Conservation (phyloP, 2,888 invertebrate species). For the Dilophus febrilis region DNA sequence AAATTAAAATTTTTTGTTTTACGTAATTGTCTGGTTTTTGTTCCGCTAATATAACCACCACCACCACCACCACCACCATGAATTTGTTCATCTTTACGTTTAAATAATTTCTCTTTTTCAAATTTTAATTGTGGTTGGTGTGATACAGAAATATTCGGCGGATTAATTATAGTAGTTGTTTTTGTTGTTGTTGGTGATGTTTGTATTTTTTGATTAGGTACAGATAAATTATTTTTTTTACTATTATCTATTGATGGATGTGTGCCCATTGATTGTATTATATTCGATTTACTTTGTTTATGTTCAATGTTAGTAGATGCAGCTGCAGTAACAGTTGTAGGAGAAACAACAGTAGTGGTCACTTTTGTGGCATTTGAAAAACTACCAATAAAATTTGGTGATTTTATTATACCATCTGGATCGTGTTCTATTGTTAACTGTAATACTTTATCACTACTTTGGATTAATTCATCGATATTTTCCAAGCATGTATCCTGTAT, state of each 20-base stretch:
- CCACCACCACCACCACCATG: too few species aligned
- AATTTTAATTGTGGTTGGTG: too few species aligned
- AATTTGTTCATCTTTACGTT: slow-evolving; percentile 31
- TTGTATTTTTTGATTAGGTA: slow-evolving; percentile 29
- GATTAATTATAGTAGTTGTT: too few species aligned
- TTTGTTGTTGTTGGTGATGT: too few species aligned
- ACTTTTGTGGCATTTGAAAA: slow-evolving; percentile 9
- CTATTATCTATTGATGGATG: slow-evolving; percentile 13
- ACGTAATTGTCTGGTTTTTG: slow-evolving; percentile 43
- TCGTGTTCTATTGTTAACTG: slow-evolving; percentile 84
- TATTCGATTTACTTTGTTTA: too few species aligned
- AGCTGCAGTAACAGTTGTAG: too few species aligned
- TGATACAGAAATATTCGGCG: too few species aligned
- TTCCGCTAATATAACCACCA: slow-evolving; percentile 32
- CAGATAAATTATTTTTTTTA: slow-evolving; percentile 35
- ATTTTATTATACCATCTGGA: slow-evolving; percentile 43
- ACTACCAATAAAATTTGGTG: slow-evolving; percentile 13
- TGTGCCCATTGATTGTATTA: too few species aligned
- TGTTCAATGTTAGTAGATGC: too few species aligned
- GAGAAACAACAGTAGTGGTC: neutral
- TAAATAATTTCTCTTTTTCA: slow-evolving; percentile 27
- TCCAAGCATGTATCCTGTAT: slow-evolving; percentile 64
- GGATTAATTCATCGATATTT: slow-evolving; percentile 57
- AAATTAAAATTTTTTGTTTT: slow-evolving; percentile 34
- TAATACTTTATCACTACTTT: slow-evolving; percentile 51